Evolutionary conservation across 2,797 vertebrate genomes (phyloP).

Genomic region (Scyliorhinus canicula): DNA sequence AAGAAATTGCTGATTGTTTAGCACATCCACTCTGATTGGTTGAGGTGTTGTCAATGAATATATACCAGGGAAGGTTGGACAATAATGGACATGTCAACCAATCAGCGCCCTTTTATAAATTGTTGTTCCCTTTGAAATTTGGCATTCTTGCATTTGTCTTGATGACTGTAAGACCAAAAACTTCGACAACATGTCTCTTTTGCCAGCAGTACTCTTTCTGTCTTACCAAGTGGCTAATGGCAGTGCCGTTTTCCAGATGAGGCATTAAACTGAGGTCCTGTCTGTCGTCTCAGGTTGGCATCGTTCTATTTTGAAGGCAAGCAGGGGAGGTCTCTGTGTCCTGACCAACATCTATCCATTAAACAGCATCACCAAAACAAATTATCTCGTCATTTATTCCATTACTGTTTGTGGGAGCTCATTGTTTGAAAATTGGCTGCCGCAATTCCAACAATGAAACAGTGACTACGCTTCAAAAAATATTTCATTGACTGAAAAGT

Average conservation of each 20-base stretch:
- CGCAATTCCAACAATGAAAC: neutral
- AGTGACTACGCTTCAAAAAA: neutral
- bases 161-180: no score
- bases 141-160: no score
- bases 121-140: no score
- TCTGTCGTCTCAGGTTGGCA: neutral
- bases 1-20: no score
- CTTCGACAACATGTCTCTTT: no score
- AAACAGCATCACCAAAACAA: neutral
- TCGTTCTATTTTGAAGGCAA: neutral
- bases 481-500: neutral
- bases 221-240: no score
- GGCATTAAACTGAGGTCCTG: neutral
- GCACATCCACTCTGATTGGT: no score
- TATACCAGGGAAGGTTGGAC: no score
- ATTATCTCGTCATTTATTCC: neutral
- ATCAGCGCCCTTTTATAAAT: no score
- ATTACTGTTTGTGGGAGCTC: neutral
- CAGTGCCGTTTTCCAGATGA: neutral
- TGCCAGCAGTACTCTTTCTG: no score
- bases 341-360: neutral
- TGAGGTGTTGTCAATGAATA: no score
- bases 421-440: neutral
- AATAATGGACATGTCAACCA: no score
- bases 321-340: neutral